Conservation (phyloP, 1,140 invertebrate species). For the Tetramorium parvispinum region DNA sequence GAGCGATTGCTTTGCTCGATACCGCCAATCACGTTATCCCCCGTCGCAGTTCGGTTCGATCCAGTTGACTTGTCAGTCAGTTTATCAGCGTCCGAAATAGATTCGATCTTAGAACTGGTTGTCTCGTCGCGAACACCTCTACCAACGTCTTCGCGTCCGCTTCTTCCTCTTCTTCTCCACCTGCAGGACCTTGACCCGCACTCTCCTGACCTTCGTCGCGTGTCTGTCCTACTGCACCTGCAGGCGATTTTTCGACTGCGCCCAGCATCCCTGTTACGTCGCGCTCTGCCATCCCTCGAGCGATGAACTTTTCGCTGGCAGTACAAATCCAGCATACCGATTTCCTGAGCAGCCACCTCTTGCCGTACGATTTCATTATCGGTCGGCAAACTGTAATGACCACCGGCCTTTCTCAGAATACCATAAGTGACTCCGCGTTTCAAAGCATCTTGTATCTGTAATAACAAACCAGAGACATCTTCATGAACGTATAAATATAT, state of each 20-base stretch:
- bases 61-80: background rate
- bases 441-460: constrained; percentile 69
- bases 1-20: constrained; percentile 7
- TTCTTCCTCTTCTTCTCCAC: background rate
- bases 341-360: constrained; percentile 73
- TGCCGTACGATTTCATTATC: constrained; percentile 53
- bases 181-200: background rate
- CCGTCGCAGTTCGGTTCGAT: background rate
- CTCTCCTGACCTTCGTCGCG: background rate
- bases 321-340: constrained; percentile 68
- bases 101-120: background rate
- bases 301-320: constrained; percentile 54
- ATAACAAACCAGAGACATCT: background rate
- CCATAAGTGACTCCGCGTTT: constrained; percentile 75
- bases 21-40: background rate
- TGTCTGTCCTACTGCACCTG: background rate
- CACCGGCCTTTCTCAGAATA: constrained; percentile 68
- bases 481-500: background rate
- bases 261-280: background rate
- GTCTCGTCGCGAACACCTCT: background rate
- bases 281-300: constrained; percentile 38
- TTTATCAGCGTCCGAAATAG: background rate
- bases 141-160: background rate
- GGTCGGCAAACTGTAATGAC: constrained; percentile 69
- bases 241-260: background rate